Base-by-base conservation (phyloP, 2,888 invertebrate species). In the Fragum sueziense region DNA sequence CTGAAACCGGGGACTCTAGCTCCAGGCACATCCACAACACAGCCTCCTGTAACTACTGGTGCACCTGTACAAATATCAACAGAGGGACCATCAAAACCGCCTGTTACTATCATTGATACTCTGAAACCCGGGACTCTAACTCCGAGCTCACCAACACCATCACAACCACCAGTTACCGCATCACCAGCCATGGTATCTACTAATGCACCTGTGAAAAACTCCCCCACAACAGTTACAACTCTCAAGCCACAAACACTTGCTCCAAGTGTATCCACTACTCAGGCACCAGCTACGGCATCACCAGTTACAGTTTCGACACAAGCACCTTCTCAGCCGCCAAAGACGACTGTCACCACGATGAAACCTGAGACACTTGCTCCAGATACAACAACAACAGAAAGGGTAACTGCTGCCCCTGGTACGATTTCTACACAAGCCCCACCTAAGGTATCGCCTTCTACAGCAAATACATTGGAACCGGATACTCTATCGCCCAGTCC, bases 151-250 rank as follows among this genome's bases (percentile, higher is more conserved):
- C 11, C 9, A 25, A 57, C 25, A 11, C n/a, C 57, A 57, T 11
- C 11, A 7, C n/a, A 52, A 25, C 57, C 70, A n/a, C 25, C 52
- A 29, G 71, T 25, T 22, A 67, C 67, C 27, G 29, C 47, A 17
- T 33, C 71, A 1, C 22, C 22, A 59, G 34, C n/a, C 7, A 59
- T 61, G 0, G 41, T 59, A 7, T n/a, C 59, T 3, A 47, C 61
- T 41, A 27, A 25, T 17, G 29, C 0, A 41, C 71, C 71, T 11
- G 0, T 29, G 34, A 70, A 31, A 14, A 31, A 22, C 17, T 17
- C 74, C 37, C 17, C 67, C 11, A 74, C 29, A 37, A 31, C 74
- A 25, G 31, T 52, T 6, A 34, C 27, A 27, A 34, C 57, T n/a
- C 25, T 52, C n/a, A 61, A 47, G 29, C 47, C 59, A 31, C 11